These are phyloP conservation scores for Spheniscus mendiculus DNA, from an alignment of 2,113 vertebrate genomes.

Conservation along the genomic window DNA sequence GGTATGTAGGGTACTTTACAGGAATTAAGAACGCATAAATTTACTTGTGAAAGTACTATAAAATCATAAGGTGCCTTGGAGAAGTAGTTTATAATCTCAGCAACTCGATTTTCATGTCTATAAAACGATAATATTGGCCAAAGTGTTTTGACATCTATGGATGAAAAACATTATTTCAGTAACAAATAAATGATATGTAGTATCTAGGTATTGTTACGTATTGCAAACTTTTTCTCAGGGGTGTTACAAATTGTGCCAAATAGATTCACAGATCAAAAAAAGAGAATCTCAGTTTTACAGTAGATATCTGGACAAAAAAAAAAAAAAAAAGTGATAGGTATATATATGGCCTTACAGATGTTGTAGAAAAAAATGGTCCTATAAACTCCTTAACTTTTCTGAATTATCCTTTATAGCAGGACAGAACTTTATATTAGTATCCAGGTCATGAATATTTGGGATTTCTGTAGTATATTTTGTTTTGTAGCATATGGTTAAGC, in stretches of 20 bases:
- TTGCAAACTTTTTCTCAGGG: not conserved
- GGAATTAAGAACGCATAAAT: not conserved
- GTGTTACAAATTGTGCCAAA: not conserved
- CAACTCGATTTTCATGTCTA: not conserved
- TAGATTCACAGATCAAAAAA: not conserved
- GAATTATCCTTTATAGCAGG: not conserved
- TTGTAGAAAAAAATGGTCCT: not conserved
- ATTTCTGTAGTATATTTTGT: not conserved
- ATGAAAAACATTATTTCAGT: not conserved
- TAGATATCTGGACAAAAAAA: not conserved
- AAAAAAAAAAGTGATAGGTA: not conserved
- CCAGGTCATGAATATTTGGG: not conserved
- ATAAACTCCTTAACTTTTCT: not conserved
- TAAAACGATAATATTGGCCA: not conserved
- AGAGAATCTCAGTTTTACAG: not conserved
- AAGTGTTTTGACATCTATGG: not conserved
- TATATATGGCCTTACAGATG: not conserved
- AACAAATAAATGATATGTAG: not conserved
- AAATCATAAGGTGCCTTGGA: not conserved
- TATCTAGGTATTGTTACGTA: not conserved
- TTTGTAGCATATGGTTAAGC: not conserved
- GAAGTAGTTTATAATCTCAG: not conserved
- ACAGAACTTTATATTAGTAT: not conserved
- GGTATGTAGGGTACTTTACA: not conserved
- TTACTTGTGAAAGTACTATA: not conserved